Base-by-base conservation (phyloP, 1,140 invertebrate species). In the Drosophila miranda region DNA sequence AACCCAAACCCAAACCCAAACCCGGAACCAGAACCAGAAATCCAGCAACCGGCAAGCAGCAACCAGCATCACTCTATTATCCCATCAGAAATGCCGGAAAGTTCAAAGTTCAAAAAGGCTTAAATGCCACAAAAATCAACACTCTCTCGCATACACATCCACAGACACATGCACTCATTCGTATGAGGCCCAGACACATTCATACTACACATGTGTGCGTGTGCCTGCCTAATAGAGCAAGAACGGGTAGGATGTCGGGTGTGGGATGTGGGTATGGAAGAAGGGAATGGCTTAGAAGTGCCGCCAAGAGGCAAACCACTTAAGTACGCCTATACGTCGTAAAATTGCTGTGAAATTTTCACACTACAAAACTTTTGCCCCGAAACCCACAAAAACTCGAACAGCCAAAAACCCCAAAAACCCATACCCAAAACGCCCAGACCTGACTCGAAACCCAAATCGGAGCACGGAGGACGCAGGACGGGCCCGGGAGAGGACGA, bases 331-430 rank as follows among this genome's bases (percentile, higher is more conserved):
- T 86, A 87, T 82, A 38, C 34, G 34, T 38, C 34, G 34, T 38
- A 87, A 86, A 86, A 87, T 87, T 77, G 61, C 82, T 87, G 70
- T 87, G 82, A 75, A 78, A 87, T 60, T 87, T 87, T 87, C 83
- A 87, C 82, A 87, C 82, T 82, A 88, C 34, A 87, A 77, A 87
- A 87, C 62, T 87, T 88, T 87, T 53, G 61, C 78, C 73, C 49
- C 34, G 48, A 45, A 19, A 57, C 1, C 43, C 49, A 16, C 43
- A 53, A 26, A 26, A 23, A 3, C 5, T 5, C 26, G 16, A 28
- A 42, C 19, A 19, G 45, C 49, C 49, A 51, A 23, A 23, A 6
- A 26, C 23, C 45, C 23, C 26, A 14, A 34, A 41, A 50, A 44
- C 52, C 75, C 48, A 26, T 26, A 26, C 34, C 54, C 58, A 52